Evolutionary conservation across 2,888 invertebrate species (phyloP), one percentile per base, ranked within the genome.

Genomic region (Caenorhabditis sp.): DNA sequence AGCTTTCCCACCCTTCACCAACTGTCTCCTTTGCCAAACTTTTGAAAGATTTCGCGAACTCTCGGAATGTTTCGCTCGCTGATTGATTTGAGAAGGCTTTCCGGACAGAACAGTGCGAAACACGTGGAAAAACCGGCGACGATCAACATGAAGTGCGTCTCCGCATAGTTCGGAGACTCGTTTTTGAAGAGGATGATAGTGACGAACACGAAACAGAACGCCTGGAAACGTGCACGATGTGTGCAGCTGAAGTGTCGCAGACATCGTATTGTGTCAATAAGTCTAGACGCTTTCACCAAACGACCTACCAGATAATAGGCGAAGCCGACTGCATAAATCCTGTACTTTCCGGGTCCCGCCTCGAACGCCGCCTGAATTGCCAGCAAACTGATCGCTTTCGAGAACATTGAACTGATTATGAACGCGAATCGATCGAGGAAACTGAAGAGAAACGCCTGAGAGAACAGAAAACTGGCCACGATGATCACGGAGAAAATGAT

Each of bases 401-500:
- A 43, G 17, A 55, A 9, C 8, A 43, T 13, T 0, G 35, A 32
- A 9, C 24, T 13, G 15, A 45, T 11, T 0, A 55, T 13, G 13
- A 46, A 55, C 3, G 65, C 32, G 13, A 65, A 45, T 13, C 65
- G 53, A 35, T 65, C 65, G 37, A 65, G n/a, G 37, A 65, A 65
- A 27, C 27, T 30, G 41, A 62, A 62, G 13, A 62, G 41, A 15
- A 52, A 62, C 1, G 62, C 39, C 20, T 62, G 50, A 11, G 62
- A 62, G 7, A 62, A n/a, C n/a, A 52, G 50, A 20, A 7, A 52
- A 17, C 39, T 41, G n/a, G 11, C 39, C 1, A 62, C 39, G 3
- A 62, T 50, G 4, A 50, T 6, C 1, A 52, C n/a, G 0, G 52
- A n/a, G 22, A 62, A 52, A n/a, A 22, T 20, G 50, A 27, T 39